phyloP scores from a whole-genome alignment of 2,113 vertebrate species.

The Spheniscus mendiculus region DNA sequence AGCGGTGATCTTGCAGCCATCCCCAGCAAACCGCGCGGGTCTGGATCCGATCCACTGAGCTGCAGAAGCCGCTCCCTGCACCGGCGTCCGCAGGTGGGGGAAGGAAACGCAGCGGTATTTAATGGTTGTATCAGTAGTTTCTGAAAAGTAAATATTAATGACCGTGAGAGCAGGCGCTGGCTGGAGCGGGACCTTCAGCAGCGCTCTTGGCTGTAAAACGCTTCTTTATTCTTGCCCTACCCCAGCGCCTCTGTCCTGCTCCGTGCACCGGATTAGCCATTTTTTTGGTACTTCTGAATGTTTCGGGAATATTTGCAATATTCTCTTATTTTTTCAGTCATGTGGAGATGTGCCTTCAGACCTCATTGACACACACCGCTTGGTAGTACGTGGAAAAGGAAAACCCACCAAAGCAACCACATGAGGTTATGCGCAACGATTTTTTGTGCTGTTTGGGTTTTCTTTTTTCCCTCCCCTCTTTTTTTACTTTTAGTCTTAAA shows the following conservation, averaged over 20 bases:
- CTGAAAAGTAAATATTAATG: background rate
- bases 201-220: rapidly evolving
- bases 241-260: background rate
- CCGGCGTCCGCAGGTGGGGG: background rate
- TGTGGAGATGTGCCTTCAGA: background rate
- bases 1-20: background rate
- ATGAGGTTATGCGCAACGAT: rapidly evolving
- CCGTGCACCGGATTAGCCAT: rapidly evolving
- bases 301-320: background rate
- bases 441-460: background rate
- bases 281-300: background rate
- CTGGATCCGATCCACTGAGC: background rate
- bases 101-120: background rate
- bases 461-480: rapidly evolving
- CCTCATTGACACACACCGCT: background rate
- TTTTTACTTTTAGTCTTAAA: background rate
- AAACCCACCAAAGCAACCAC: background rate
- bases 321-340: background rate
- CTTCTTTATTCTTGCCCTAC: background rate
- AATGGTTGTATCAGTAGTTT: background rate
- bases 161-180: background rate
- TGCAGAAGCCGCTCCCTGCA: background rate
- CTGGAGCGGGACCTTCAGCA: background rate
- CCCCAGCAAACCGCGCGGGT: background rate
- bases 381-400: background rate